These are phyloP conservation scores for Hypomecis atomaria DNA, from an alignment of 2,888 invertebrate species.

Conservation along the genomic window DNA sequence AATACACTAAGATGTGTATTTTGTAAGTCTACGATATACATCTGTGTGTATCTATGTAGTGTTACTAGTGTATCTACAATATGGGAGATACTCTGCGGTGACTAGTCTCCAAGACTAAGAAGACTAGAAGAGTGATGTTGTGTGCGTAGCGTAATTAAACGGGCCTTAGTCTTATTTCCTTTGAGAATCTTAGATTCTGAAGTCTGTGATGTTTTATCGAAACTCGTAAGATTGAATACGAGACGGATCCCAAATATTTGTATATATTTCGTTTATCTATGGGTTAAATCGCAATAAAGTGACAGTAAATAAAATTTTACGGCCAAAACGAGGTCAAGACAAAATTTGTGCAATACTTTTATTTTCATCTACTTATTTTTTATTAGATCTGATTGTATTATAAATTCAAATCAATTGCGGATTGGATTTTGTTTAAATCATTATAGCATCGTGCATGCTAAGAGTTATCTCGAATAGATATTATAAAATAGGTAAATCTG, in stretches of 20 bases:
- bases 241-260: conserved; percentile 28
- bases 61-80: no score
- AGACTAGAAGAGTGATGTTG: no score
- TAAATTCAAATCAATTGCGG: background rate
- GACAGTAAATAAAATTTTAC: background rate
- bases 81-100: no score
- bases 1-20: no score
- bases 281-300: conserved; percentile 11
- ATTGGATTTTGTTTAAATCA: no score
- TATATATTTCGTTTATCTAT: conserved; percentile 24
- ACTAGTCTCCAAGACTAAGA: no score
- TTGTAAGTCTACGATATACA: no score
- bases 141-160: no score
- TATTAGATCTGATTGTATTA: conserved; percentile 16
- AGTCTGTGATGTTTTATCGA: conserved; percentile 41
- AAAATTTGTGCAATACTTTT: conserved; percentile 21
- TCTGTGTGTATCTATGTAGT: no score
- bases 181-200: conserved; percentile 44
- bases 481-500: conserved; percentile 18
- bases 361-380: background rate
- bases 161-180: conserved; percentile 29
- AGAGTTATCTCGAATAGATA: conserved; percentile 15
- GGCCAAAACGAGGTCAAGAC: conserved; percentile 3
- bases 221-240: conserved; percentile 16
- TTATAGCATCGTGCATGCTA: no score